Evolutionary conservation across 2,888 invertebrate genomes (phyloP), one percentile per base, ranked within the genome.

Genomic region (Drosophila flavopinicola): DNA sequence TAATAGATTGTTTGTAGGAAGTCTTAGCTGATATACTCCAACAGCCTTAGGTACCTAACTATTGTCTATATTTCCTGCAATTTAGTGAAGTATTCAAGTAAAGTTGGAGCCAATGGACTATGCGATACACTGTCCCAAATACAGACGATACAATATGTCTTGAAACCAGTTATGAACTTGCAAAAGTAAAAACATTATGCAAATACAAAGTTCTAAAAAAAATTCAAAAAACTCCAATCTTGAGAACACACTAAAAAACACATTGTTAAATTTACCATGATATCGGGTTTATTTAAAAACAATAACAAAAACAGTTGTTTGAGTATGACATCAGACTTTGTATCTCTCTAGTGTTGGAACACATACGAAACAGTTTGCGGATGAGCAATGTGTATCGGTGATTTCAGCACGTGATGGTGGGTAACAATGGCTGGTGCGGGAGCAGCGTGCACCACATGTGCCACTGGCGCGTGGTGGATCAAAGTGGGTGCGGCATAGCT

Each of bases 351-450:
- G 33, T 42, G 63, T 35, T 87, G 88, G 57, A 80, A 85, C 9
- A 87, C 86, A 53, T 87, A 88, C 2, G 89, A 88, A 63, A 85
- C 75, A 3, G 85, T 63, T 37, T 80, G 85, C 4, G 78, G 85
- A 66, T 88, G 86, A 23, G 79, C 69, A 6, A 76, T 45, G 24
- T 78, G 76, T 32, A 87, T 33, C 4, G 87, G 60, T 6, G 80
- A 67, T 52, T 76, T 80, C 23, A 88, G 38, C 42, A 77, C 73
- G 54, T 84, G 77, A 32, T 85, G 88, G 3, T 85, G 88, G 3
- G 84, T 38, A 3, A 89, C 39, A 24, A 75, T 63, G n/a, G 68
- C 27, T 0, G 79, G 53, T 10, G 79, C 59, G 1, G 86, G 80
- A 0, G 84, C 66, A 1, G 78, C 65, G 41, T 85, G 78, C 13